Conservation (phyloP, 2,113 vertebrate genomes). For the Myiozetetes cayanensis region DNA sequence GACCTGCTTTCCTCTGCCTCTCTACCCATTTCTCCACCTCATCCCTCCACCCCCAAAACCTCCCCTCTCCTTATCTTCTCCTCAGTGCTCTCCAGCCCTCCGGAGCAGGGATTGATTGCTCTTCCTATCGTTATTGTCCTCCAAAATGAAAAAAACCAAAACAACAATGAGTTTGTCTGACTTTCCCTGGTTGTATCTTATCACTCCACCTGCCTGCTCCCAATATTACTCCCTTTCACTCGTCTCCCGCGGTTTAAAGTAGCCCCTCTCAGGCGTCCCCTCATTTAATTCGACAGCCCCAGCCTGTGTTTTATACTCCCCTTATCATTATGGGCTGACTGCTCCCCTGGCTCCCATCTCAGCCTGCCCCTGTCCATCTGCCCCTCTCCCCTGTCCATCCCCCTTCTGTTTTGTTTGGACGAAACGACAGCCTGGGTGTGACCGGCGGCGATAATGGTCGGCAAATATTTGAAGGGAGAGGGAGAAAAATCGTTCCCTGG, state of each 20-base stretch:
- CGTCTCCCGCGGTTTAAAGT: neutral
- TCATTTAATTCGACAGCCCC: neutral
- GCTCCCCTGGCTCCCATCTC: slow-evolving; percentile 28
- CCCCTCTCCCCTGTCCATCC: neutral
- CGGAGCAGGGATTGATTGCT: neutral
- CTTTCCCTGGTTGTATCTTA: slow-evolving; percentile 7
- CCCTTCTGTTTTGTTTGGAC: slow-evolving; percentile 27
- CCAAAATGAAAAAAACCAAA: neutral
- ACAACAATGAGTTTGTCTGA: neutral
- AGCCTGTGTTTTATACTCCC: slow-evolving; percentile 5
- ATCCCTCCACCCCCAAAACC: neutral
- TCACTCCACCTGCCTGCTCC: slow-evolving; percentile 17
- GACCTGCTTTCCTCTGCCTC: neutral
- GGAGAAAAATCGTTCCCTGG: slow-evolving; percentile 9
- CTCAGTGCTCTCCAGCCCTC: neutral
- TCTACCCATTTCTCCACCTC: neutral
- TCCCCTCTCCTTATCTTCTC: neutral
- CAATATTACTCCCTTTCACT: neutral
- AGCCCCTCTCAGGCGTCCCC: neutral
- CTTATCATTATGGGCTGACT: slow-evolving; percentile 44
- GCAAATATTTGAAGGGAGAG: slow-evolving; percentile 43
- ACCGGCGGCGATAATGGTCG: neutral
- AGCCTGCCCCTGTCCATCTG: neutral
- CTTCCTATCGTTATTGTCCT: neutral
- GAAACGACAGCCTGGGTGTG: slow-evolving; percentile 43